Evolutionary conservation across 2,797 vertebrate species (phyloP), one percentile per base, ranked within the genome.

Genomic region (Chaunax sp.): DNA sequence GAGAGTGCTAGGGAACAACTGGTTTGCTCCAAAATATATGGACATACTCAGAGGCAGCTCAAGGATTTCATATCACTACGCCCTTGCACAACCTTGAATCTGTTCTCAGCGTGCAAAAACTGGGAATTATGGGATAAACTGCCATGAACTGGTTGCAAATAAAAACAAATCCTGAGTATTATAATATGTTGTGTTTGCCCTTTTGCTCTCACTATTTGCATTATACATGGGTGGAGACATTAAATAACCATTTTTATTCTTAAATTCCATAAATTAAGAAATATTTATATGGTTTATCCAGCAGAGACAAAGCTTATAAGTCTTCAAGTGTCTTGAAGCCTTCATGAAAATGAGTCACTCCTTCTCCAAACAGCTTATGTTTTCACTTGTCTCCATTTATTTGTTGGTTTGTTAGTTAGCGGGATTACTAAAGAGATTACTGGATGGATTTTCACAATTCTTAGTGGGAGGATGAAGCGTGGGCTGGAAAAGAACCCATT

Each of bases 1-100:
- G 80, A 93, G 90, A 85, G 85, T 75, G 70, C 76, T 54, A 4
- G 37, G 66, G 51, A 75, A 30, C 69, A 74, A 66, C 46, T 64
- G 30, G 51, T 18, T 55, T 13, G 6, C 53, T 81, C 62, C 47
- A 72, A 75, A 80, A 79, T 73, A 75, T 30, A 81, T 22, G 43
- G 51, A 75, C 58, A 60, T 6, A 49, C 55, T 64, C 41, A 51
- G 64, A 56, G 43, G 69, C 46, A 50, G 72, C 49, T 57, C 66
- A 55, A 49, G 56, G 78, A 46, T 61, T 51, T 75, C n/a, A 59
- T 62, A 66, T 77, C 54, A 45, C 53, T 66, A 50, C 54, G 20
- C 49, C 69, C 45, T 25, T 37, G 19, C 33, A 25, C 38, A 54
- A 13, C 26, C 47, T 64, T 35, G 35, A 72, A 62, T 37, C 71